Percentiles rank a stretch among this genome's conserved stretches.
Evolutionary conservation across 2,888 invertebrate species (phyloP).

Genomic region (Drosophila aldrichi): DNA sequence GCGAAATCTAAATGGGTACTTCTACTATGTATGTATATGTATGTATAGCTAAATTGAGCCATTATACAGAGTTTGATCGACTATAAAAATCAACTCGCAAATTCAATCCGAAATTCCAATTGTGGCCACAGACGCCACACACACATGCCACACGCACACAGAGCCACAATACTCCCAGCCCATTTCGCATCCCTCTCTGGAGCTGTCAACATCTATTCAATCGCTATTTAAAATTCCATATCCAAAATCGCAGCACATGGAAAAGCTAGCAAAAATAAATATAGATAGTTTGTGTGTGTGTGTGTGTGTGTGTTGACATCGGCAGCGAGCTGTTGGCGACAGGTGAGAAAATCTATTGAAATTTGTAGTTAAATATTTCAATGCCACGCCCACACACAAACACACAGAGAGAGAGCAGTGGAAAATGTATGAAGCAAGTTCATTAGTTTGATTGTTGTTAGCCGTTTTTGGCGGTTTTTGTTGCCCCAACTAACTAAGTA

Average conservation of each 20-base stretch:
- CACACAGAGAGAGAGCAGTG: neutral
- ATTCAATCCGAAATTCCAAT: constrained; percentile 12
- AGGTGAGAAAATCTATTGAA: constrained; percentile 43
- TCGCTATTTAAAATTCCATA: constrained; percentile 58
- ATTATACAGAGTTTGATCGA: constrained; percentile 3
- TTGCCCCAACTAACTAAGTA: neutral
- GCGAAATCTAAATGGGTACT: neutral
- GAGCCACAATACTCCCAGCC: neutral
- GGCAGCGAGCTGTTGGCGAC: constrained; percentile 43
- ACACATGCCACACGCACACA: constrained; percentile 1
- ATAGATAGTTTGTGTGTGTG: constrained; percentile 22
- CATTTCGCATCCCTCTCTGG: neutral
- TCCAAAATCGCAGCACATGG: constrained; percentile 36
- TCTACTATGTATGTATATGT: too few relatives aligned
- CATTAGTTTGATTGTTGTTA: constrained; percentile 57
- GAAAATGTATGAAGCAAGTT: constrained; percentile 45
- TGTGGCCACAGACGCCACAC: constrained; percentile 16
- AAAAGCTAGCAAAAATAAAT: constrained; percentile 7
- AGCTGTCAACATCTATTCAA: constrained; percentile 43
- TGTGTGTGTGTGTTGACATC: constrained; percentile 24
- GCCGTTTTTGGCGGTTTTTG: constrained; percentile 10
- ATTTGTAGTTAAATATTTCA: constrained; percentile 58
- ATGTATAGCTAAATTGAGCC: neutral
- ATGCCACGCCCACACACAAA: constrained; percentile 23
- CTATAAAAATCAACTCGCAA: constrained; percentile 8